Evolutionary conservation across 2,113 vertebrate genomes (phyloP), one percentile per base, ranked within the genome.

Genomic region (Felis chaus): DNA sequence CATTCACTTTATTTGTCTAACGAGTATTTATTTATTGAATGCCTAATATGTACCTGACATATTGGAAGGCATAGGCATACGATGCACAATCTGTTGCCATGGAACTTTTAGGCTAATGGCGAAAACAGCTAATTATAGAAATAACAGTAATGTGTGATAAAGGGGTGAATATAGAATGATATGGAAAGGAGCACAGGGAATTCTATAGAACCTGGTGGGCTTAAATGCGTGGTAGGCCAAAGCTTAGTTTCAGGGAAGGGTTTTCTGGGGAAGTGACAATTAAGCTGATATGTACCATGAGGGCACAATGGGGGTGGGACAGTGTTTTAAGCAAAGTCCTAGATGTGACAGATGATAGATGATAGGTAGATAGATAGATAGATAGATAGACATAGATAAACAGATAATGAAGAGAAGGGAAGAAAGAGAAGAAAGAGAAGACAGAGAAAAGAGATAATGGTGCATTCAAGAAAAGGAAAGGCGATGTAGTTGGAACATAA

Each of bases 1-100:
- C 55, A 95, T 89, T 91, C 12, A 65, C 87, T 95, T 66, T 48
- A 87, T 93, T 95, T 6, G 78, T 86, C 65, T 80, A 82, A 74
- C n/a, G 71, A 69, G 12, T 61, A 19, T 79, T 96, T 95, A 57
- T 65, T 96, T 94, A 50, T 53, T 89, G 79, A 93, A 65, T 92
- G 15, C 63, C 13, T 94, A 39, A 65, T 91, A 48, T 53, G 23
- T 36, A 18, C 15, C 89, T 92, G 50, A 63, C 25, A n/a, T 88
- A 66, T 33, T 94, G 18, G 13, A 84, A 78, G 27, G 33, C 14
- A 12, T 41, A n/a, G 25, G 27, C 33, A 55, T 84, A 55, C 4
- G 90, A 50, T 76, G 31, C 90, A 31, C 55, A 92, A 25, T 94
- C 48, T 92, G 29, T 93, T 80, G n/a, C 91, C 3, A 4, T 83